Percentiles rank a stretch among this genome's conserved stretches.
These are phyloP conservation scores for Sinelater perroti DNA, from an alignment of 2,888 invertebrate genomes.

Conservation along the genomic window DNA sequence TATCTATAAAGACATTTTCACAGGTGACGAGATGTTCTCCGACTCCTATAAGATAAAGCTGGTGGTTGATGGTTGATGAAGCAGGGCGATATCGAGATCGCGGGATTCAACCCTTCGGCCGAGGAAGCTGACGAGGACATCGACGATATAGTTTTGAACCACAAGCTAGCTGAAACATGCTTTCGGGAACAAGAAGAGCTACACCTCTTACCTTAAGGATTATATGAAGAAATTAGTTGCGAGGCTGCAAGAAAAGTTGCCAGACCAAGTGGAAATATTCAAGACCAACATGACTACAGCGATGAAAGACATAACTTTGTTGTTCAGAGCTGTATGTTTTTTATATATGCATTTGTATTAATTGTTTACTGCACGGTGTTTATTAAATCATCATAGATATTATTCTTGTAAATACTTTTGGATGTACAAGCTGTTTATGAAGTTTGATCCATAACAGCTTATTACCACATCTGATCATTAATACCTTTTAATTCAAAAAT, in stretches of 20 bases:
- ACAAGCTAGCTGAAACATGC: constrained; percentile 86
- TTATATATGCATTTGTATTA: no score
- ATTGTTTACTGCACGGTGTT: no score
- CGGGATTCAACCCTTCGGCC: constrained; percentile 93
- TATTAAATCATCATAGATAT: no score
- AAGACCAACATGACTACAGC: constrained; percentile 93
- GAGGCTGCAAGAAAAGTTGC: constrained; percentile 80
- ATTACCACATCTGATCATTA: no score
- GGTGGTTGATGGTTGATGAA: constrained; percentile 85
- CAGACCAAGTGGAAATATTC: constrained; percentile 87
- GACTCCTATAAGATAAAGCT: constrained; percentile 94
- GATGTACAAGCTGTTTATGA: no score
- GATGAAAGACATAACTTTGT: constrained; percentile 94
- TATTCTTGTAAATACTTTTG: no score
- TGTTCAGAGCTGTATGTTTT: no score
- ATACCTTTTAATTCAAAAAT: no score
- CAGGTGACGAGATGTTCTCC: constrained; percentile 98
- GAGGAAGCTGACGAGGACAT: constrained; percentile 87
- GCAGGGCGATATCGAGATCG: constrained; percentile 81
- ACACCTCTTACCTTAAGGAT: constrained; percentile 91
- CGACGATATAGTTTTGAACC: constrained; percentile 90
- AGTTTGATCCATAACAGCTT: no score
- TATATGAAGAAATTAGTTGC: constrained; percentile 94
- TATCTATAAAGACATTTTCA: constrained; percentile 95
- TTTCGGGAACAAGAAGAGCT: constrained; percentile 90